Percentiles rank a stretch among this genome's conserved stretches.
Conservation (phyloP, 1,140 invertebrate species). For the Sitobion miscanthi region DNA sequence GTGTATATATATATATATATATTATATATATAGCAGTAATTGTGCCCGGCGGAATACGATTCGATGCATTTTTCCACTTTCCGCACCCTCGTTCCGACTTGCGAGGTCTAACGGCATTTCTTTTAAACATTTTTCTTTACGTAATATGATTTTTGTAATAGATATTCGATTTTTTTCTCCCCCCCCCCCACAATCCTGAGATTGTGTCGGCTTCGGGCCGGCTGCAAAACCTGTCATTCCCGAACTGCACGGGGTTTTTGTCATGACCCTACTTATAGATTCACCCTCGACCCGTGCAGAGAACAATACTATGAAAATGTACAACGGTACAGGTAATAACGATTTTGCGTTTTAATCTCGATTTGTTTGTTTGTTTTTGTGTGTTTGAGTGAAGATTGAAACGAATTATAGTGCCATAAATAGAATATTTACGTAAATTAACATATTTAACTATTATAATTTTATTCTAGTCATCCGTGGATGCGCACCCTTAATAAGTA, state of each 20-base stretch:
- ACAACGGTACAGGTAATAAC: background rate
- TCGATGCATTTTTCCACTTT: background rate
- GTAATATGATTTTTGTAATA: constrained; percentile 3
- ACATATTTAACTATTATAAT: constrained; percentile 5
- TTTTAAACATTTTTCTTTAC: background rate
- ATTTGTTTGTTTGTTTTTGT: constrained; percentile 1
- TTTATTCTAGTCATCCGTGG: constrained; percentile 7
- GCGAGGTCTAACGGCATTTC: background rate
- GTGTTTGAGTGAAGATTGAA: background rate
- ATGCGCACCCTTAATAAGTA: background rate
- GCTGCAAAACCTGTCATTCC: background rate
- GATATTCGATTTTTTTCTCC: background rate
- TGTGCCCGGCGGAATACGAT: background rate
- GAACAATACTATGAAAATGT: constrained; percentile 9
- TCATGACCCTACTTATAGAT: background rate
- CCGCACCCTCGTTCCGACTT: background rate
- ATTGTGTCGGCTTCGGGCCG: background rate
- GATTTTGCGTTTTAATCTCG: background rate
- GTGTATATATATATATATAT: background rate
- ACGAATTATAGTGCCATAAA: background rate
- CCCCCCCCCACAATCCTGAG: background rate
- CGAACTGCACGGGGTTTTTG: background rate
- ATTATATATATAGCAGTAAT: background rate
- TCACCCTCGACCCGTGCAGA: background rate
- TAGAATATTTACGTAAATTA: constrained; percentile 5